Conservation (phyloP, 2,888 invertebrate species). For the Neoscelio sp. region DNA sequence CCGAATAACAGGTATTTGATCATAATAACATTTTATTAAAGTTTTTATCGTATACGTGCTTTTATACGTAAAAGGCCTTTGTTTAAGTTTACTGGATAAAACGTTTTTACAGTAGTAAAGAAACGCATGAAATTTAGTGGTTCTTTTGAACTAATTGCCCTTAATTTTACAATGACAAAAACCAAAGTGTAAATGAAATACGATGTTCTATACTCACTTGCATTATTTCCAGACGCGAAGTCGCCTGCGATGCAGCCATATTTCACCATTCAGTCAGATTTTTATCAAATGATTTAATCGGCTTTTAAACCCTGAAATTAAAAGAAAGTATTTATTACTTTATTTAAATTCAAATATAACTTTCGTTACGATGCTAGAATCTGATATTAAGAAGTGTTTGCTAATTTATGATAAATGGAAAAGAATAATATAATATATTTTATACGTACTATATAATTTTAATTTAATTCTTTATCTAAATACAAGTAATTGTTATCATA, state of each 20-base stretch:
- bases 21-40: not conserved
- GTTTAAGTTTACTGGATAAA: not conserved
- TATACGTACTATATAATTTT: not conserved
- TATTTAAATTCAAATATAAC: slow-evolving; percentile 29
- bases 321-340: slow-evolving; percentile 53
- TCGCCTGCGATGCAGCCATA: slow-evolving; percentile 80
- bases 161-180: slow-evolving; percentile 28
- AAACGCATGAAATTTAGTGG: not conserved
- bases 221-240: slow-evolving; percentile 80
- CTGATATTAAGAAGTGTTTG: not conserved
- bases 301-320: slow-evolving; percentile 55
- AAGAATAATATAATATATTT: slow-evolving; percentile 5
- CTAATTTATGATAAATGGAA: slow-evolving; percentile 5
- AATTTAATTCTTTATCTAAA: not conserved
- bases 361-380: slow-evolving; percentile 12
- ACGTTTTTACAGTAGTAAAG: not conserved
- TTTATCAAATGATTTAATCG: slow-evolving; percentile 61
- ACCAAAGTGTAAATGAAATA: slow-evolving; percentile 22
- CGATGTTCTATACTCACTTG: slow-evolving; percentile 75
- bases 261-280: slow-evolving; percentile 63
- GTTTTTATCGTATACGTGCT: too few relatives aligned
- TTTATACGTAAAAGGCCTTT: not conserved
- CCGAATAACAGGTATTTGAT: too few relatives aligned
- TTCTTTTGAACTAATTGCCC: slow-evolving; percentile 40
- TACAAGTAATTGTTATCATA: not conserved